Conservation (phyloP, 2,888 invertebrate species). For the Petrolisthes cinctipes region DNA sequence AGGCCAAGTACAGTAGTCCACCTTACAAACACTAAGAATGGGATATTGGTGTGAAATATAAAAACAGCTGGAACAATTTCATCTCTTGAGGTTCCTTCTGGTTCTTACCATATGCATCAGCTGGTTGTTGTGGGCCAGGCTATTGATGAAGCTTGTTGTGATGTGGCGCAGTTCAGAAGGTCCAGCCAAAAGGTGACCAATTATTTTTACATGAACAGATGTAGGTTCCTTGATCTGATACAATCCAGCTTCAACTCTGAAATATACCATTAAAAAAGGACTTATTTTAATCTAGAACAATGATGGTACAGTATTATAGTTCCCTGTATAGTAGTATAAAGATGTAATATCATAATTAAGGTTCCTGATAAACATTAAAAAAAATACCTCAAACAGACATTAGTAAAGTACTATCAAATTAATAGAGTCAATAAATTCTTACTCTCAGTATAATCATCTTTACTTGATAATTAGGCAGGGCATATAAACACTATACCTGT, state of each 20-base stretch:
- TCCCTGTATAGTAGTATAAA: neutral
- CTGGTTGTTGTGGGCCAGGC: slow-evolving; percentile 53
- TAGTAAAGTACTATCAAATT: too few relatives aligned
- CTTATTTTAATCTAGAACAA: neutral
- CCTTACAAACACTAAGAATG: too few relatives aligned
- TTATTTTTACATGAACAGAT: slow-evolving; percentile 46
- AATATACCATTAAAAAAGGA: neutral
- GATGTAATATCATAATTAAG: neutral
- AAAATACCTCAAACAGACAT: too few relatives aligned
- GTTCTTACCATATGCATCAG: slow-evolving; percentile 55
- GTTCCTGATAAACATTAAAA: too few relatives aligned
- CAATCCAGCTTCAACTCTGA: slow-evolving; percentile 47
- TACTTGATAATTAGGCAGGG: too few relatives aligned
- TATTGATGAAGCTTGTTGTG: slow-evolving; percentile 49
- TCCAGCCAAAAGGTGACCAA: slow-evolving; percentile 48
- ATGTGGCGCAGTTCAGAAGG: slow-evolving; percentile 52
- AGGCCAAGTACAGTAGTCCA: too few relatives aligned
- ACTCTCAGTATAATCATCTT: too few relatives aligned
- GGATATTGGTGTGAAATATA: too few relatives aligned
- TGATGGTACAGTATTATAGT: neutral
- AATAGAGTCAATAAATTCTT: too few relatives aligned
- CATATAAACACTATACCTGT: too few relatives aligned
- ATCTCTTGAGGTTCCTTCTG: too few relatives aligned
- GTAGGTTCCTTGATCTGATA: slow-evolving; percentile 54
- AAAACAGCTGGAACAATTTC: too few relatives aligned